Conservation (phyloP, 2,797 vertebrate species). For the Loriculus beryllinus region DNA sequence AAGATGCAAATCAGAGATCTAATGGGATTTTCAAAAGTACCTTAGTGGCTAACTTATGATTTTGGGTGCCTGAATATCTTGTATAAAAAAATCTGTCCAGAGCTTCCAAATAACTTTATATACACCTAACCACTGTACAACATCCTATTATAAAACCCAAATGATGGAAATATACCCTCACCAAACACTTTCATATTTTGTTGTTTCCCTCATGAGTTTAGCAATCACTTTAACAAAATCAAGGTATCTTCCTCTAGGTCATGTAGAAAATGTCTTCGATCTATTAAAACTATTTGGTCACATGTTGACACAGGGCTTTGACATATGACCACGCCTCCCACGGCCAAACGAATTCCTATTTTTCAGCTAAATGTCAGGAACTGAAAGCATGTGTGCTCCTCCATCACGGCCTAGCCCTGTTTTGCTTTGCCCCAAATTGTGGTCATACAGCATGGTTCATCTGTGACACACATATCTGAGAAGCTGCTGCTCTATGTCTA, state of each 20-base stretch:
- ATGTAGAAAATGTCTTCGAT: neutral
- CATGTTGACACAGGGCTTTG: neutral
- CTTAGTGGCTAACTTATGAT: neutral
- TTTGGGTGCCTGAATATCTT: neutral
- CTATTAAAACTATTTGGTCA: neutral
- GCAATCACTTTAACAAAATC: neutral
- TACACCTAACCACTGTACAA: neutral
- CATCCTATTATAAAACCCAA: neutral
- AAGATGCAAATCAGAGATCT: neutral
- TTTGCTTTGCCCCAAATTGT: neutral
- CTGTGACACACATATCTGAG: neutral
- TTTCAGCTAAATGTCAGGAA: neutral
- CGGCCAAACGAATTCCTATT: neutral
- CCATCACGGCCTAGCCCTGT: rapidly evolving
- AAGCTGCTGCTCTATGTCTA: neutral
- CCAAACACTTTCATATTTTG: neutral
- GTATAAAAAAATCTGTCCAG: neutral
- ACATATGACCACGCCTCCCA: rapidly evolving
- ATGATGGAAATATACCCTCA: neutral
- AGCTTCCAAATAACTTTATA: neutral
- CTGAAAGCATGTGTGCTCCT: neutral
- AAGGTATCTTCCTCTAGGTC: neutral
- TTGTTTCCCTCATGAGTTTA: neutral
- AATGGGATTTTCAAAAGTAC: neutral
- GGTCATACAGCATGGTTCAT: neutral